phyloP scores from a whole-genome alignment of 1,140 invertebrate genomes.

The Pygmarrhopalites habei region DNA sequence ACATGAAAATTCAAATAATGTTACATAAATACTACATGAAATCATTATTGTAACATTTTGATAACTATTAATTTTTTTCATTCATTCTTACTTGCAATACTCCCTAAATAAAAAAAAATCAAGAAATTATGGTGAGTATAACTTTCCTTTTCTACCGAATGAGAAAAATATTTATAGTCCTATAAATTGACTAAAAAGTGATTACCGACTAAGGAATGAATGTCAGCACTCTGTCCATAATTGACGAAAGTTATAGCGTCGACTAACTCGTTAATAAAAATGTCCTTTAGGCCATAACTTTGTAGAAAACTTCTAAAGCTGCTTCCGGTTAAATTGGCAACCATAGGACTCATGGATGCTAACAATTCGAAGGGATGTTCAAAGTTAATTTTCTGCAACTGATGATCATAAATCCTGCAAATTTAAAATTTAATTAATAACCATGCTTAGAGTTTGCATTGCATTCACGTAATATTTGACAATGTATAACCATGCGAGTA shows the following conservation, averaged over 20 bases:
- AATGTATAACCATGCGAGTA: too few relatives aligned
- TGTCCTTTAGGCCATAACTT: slow-evolving; percentile 45
- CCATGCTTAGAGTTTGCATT: too few relatives aligned
- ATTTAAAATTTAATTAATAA: too few relatives aligned
- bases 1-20: too few relatives aligned
- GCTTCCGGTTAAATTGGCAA: slow-evolving; percentile 48
- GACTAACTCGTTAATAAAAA: slow-evolving; percentile 54
- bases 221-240: slow-evolving; percentile 55
- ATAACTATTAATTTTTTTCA: too few relatives aligned
- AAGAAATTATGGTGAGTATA: too few relatives aligned
- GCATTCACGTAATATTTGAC: too few relatives aligned
- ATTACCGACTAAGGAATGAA: slow-evolving; percentile 57
- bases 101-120: too few relatives aligned
- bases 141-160: not conserved
- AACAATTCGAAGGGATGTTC: slow-evolving; percentile 50
- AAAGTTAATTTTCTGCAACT: slow-evolving; percentile 50
- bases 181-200: slow-evolving; percentile 6
- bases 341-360: slow-evolving; percentile 48
- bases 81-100: too few relatives aligned
- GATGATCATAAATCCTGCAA: slow-evolving; percentile 53
- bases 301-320: slow-evolving; percentile 46
- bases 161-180: not conserved
- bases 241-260: slow-evolving; percentile 52
- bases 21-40: too few relatives aligned
- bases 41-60: too few relatives aligned